phyloP scores from a whole-genome alignment of 2,797 vertebrate genomes.

The Eremophila alpestris region DNA sequence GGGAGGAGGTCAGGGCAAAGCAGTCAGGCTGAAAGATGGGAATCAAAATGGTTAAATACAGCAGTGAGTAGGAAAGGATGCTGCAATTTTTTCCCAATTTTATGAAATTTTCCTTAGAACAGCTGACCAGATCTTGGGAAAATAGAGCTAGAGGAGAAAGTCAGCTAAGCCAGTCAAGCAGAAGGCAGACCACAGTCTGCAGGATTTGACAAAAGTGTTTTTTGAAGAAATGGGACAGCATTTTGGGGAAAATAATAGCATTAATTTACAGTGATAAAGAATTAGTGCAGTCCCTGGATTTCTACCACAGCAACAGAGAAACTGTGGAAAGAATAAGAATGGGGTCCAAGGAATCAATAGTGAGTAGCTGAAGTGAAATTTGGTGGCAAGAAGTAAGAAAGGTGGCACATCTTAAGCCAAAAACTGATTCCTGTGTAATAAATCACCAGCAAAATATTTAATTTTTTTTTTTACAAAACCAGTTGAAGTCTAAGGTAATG shows the following conservation, averaged over 20 bases:
- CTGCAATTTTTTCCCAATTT: neutral
- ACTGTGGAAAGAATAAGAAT: neutral
- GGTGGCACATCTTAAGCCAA: neutral
- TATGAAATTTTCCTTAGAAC: neutral
- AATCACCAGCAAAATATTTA: neutral
- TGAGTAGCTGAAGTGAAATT: neutral
- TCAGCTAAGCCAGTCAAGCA: neutral
- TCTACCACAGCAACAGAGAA: neutral
- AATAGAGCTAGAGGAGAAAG: neutral
- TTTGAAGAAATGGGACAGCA: neutral
- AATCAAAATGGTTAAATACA: slow-evolving; percentile 11
- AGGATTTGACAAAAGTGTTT: neutral
- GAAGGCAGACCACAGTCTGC: neutral
- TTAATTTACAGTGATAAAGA: neutral
- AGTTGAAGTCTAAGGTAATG: neutral
- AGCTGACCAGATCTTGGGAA: neutral
- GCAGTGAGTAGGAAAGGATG: neutral
- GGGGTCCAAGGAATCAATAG: neutral
- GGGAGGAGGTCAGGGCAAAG: neutral
- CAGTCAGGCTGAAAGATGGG: neutral
- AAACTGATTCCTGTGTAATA: neutral
- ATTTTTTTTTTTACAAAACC: neutral
- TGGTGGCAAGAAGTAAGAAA: neutral
- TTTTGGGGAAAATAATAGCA: neutral
- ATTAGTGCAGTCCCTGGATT: neutral